Conservation (phyloP, 2,888 invertebrate species). For the Diaphora mendica region DNA sequence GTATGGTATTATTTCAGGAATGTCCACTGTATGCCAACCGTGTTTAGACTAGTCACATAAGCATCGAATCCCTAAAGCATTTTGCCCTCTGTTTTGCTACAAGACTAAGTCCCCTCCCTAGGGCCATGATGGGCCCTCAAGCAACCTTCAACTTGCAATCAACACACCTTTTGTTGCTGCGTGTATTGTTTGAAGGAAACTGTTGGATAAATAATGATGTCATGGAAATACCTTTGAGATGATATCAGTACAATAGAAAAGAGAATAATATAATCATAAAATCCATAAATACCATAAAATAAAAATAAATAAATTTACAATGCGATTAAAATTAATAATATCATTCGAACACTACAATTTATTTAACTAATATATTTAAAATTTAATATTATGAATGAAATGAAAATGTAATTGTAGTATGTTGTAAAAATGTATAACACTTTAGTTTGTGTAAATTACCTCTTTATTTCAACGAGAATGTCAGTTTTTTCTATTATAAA, state of each 20-base stretch:
- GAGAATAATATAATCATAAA: not conserved
- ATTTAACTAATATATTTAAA: not conserved
- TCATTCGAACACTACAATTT: not conserved
- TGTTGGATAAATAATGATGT: constrained; percentile 15
- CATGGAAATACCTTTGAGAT: constrained; percentile 7
- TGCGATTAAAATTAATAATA: too few relatives aligned
- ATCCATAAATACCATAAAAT: too few relatives aligned
- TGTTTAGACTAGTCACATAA: constrained; percentile 6
- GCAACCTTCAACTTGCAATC: constrained; percentile 52
- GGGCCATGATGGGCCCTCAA: constrained; percentile 28
- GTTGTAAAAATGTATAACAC: not conserved
- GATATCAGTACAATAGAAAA: not conserved
- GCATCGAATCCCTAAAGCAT: constrained; percentile 5
- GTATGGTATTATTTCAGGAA: not conserved
- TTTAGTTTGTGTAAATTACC: not conserved
- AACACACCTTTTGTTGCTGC: constrained; percentile 32
- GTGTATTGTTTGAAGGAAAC: constrained; percentile 9
- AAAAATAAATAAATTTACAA: too few relatives aligned
- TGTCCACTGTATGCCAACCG: constrained; percentile 4
- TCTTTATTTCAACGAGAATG: not conserved
- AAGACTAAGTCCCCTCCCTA: constrained; percentile 12
- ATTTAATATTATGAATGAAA: too few relatives aligned
- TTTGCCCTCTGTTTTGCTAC: constrained; percentile 9
- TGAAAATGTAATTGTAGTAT: not conserved
- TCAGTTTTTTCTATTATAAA: not conserved